Evolutionary conservation across 2,797 vertebrate species (phyloP).

Genomic region (Amniataba percoides): DNA sequence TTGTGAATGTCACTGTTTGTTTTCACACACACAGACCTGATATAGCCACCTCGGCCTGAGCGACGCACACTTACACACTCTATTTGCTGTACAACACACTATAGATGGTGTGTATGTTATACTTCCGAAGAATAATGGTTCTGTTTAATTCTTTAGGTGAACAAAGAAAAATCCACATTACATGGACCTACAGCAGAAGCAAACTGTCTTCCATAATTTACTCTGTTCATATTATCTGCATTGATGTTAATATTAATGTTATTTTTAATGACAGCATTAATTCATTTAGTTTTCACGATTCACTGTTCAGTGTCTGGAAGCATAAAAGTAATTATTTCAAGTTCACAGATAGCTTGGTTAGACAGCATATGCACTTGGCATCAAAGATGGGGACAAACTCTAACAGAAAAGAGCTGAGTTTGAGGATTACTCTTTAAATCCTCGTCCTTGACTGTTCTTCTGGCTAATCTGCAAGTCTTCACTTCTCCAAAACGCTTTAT

Average conservation of each 20-base stretch:
- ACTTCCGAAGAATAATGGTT: background rate
- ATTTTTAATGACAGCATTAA: too few species aligned
- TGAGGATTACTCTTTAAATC: conserved; percentile 55
- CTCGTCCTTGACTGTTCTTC: conserved; percentile 52
- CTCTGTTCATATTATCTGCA: background rate
- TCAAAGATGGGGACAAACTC: conserved; percentile 32
- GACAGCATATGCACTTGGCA: background rate
- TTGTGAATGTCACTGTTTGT: conserved; percentile 18
- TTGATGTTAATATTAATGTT: background rate
- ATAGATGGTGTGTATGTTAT: background rate
- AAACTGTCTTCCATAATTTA: background rate
- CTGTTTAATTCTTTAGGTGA: background rate
- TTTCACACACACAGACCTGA: background rate
- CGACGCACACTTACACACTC: background rate
- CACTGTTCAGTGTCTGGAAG: background rate
- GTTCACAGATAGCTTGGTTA: conserved; percentile 4
- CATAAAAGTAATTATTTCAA: background rate
- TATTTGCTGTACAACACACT: conserved; percentile 30
- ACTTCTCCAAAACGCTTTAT: conserved; percentile 12
- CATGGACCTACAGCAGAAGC: background rate
- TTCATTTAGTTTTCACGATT: background rate
- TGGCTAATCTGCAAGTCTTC: conserved; percentile 37
- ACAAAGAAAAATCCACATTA: background rate
- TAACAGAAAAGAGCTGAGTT: conserved; percentile 16
- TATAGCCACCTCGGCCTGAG: background rate